These are phyloP conservation scores for Amphipoea oculea DNA, from an alignment of 2,888 invertebrate genomes.

Conservation along the genomic window DNA sequence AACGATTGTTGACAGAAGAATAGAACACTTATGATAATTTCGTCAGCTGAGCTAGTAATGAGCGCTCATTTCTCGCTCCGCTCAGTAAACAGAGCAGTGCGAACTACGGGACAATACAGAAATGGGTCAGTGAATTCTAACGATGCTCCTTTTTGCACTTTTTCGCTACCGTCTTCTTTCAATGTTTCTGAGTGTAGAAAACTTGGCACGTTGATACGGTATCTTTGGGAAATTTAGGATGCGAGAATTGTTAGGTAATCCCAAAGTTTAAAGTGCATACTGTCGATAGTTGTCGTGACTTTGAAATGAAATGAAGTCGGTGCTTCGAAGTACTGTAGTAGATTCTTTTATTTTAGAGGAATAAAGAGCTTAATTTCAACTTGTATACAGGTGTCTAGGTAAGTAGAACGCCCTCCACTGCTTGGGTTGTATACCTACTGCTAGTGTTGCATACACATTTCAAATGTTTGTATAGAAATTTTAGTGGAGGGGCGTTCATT, in stretches of 20 bases:
- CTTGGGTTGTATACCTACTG: no score
- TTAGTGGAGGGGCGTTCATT: no score
- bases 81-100: constrained; percentile 56
- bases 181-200: constrained; percentile 55
- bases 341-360: neutral
- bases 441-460: no score
- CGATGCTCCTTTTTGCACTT: constrained; percentile 79
- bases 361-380: neutral
- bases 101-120: constrained; percentile 64
- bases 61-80: constrained; percentile 31
- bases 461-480: no score
- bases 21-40: constrained; percentile 30
- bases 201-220: constrained; percentile 63
- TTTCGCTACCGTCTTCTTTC: constrained; percentile 69
- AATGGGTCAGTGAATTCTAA: constrained; percentile 81
- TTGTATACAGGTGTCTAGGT: neutral
- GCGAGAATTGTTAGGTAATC: constrained; percentile 24
- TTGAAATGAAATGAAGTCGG: neutral
- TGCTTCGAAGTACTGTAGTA: neutral
- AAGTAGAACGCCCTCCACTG: no score
- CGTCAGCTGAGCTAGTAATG: constrained; percentile 29
- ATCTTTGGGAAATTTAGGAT: constrained; percentile 45
- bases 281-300: neutral
- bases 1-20: constrained; percentile 27
- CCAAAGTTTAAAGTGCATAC: constrained; percentile 5